phyloP scores from a whole-genome alignment of 2,888 invertebrate genomes.

The Drosophila eohydei region DNA sequence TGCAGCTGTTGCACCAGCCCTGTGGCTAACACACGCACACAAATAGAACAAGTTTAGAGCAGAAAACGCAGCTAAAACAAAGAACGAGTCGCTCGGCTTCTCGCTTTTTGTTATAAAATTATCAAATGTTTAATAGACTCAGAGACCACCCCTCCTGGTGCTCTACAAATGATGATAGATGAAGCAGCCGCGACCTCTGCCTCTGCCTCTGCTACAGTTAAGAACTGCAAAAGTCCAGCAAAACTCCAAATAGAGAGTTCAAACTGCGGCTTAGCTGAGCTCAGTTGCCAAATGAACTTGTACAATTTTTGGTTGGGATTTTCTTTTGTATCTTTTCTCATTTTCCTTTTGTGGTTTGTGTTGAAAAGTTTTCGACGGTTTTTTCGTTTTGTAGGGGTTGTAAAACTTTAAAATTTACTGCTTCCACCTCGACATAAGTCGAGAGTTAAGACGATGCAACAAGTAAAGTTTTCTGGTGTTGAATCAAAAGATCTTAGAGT shows the following conservation, averaged over 20 bases:
- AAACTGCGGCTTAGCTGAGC: slow-evolving; percentile 49
- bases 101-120: slow-evolving; percentile 58
- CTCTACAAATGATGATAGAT: slow-evolving; percentile 61
- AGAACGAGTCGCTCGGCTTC: slow-evolving; percentile 22
- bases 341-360: slow-evolving; percentile 34
- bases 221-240: slow-evolving; percentile 27
- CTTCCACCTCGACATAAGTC: slow-evolving; percentile 51
- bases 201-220: background rate
- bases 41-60: slow-evolving; percentile 63
- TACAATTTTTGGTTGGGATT: slow-evolving; percentile 49
- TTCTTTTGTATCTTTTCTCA: slow-evolving; percentile 13
- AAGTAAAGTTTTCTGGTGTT: slow-evolving; percentile 39
- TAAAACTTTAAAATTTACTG: slow-evolving; percentile 56
- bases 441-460: slow-evolving; percentile 44
- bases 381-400: slow-evolving; percentile 17
- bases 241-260: slow-evolving; percentile 46
- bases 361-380: slow-evolving; percentile 40
- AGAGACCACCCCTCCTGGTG: slow-evolving; percentile 10
- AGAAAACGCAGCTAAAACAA: slow-evolving; percentile 36
- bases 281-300: slow-evolving; percentile 59
- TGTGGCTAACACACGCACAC: slow-evolving; percentile 44
- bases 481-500: background rate
- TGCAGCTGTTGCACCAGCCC: slow-evolving; percentile 39
- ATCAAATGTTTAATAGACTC: slow-evolving; percentile 76
- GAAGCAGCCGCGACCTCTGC: slow-evolving; percentile 8